Base-by-base conservation (phyloP, 2,113 vertebrate species). In the Leucosticte australis region DNA sequence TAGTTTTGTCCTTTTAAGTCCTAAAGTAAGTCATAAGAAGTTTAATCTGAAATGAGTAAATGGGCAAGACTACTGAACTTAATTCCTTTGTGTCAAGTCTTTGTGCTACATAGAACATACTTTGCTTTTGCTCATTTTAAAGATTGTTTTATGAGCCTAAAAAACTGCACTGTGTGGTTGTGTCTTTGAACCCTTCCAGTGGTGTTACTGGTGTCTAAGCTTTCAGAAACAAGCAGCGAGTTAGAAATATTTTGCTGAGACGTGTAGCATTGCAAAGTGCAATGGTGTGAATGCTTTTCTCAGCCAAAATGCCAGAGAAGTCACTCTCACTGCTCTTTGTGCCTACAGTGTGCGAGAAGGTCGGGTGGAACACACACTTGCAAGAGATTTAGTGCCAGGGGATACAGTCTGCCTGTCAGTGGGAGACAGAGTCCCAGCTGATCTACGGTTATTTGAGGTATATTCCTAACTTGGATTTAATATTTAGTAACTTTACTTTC, bases 361-460 rank as follows among this genome's bases (percentile, higher is more conserved):
- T 28, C 97, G 98, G 91, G 82, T 99, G 97, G 98, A 99, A 79
- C 98, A 99, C 77, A 98, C 98, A 14, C 97, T 99, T 90, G 99
- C 99, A 41, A 98, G 99, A 93, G 99, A 99, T 52, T 98, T 99
- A 89, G 99, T 99, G 76, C 99, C 99, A 50, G 99, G 99, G 56
- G 99, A 99, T 87, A 99, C 99, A 1, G 99, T 99, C 62, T 99
- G 98, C 95, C 96, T 99, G 63, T 98, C 99, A 21, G 99, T 99
- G 73, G 99, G 99, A 44, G 99, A 99, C 97, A 98, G 99, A 93
- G 99, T 99, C 92, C 99, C 99, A 11, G 99, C 99, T 41, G 99
- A 99, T 95, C 98, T 99, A 18, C 98, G 99, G 1, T 97, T 99
- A 20, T 99, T 99, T 59, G 99, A 99, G 98, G 99, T 99, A 96